These are phyloP conservation scores for Zeus faber DNA, from an alignment of 2,113 vertebrate species.

Conservation along the genomic window DNA sequence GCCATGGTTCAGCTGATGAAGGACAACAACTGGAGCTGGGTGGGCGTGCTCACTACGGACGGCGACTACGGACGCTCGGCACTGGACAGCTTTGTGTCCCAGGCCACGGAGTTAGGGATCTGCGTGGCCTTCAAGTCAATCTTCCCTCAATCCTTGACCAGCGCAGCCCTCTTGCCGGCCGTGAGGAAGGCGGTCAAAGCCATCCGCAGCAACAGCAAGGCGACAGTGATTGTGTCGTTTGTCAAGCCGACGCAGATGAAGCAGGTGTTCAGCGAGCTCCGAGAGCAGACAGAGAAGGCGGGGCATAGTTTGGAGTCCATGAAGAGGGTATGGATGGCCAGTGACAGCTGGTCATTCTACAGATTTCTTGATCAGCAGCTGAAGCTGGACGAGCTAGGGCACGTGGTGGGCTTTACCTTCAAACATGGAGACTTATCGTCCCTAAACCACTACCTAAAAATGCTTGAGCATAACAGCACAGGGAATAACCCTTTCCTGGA, in stretches of 20 bases:
- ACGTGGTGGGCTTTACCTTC: slow-evolving; percentile 85
- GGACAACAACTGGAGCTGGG: slow-evolving; percentile 81
- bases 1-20: slow-evolving; percentile 82
- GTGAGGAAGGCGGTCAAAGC: slow-evolving; percentile 66
- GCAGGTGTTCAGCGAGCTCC: slow-evolving; percentile 72
- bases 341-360: slow-evolving; percentile 83
- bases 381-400: slow-evolving; percentile 74
- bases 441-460: slow-evolving; percentile 75
- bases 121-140: slow-evolving; percentile 85
- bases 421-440: slow-evolving; percentile 73
- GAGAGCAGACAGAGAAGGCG: background rate
- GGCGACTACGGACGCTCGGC: slow-evolving; percentile 84
- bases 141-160: slow-evolving; percentile 77
- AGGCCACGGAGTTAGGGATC: slow-evolving; percentile 73
- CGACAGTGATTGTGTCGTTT: slow-evolving; percentile 85
- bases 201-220: slow-evolving; percentile 74
- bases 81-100: slow-evolving; percentile 75
- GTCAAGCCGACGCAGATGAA: slow-evolving; percentile 76
- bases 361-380: slow-evolving; percentile 55
- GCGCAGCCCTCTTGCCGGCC: slow-evolving; percentile 53
- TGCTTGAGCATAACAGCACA: slow-evolving; percentile 45
- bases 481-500: slow-evolving; percentile 70
- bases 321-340: slow-evolving; percentile 86
- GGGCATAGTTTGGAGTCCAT: slow-evolving; percentile 45
- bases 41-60: slow-evolving; percentile 82